phyloP scores from a whole-genome alignment of 2,888 invertebrate species.

The Meloe dianella region DNA sequence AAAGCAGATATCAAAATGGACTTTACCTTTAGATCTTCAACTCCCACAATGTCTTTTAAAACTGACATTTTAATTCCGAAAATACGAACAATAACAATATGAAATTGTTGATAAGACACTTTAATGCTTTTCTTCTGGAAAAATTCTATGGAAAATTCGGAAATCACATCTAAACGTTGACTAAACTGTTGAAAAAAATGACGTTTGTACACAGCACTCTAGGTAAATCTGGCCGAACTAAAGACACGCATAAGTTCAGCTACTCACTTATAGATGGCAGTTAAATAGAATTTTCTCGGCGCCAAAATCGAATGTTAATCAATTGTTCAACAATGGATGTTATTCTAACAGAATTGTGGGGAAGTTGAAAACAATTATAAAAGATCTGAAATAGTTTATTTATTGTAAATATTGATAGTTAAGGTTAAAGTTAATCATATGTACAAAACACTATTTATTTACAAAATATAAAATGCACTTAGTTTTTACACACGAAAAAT shows the following conservation, averaged over 20 bases:
- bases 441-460: conserved; percentile 60
- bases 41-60: conserved; percentile 79
- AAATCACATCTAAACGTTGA: background rate
- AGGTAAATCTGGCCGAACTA: too few relatives aligned
- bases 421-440: conserved; percentile 57
- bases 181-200: background rate
- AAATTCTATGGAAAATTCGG: conserved; percentile 1
- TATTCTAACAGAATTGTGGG: background rate
- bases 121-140: background rate
- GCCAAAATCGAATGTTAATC: background rate
- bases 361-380: conserved; percentile 13
- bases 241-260: background rate
- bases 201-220: background rate
- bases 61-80: conserved; percentile 67
- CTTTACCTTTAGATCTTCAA: conserved; percentile 82
- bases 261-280: background rate
- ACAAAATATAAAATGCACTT: conserved; percentile 57
- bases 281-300: background rate
- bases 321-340: background rate
- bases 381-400: conserved; percentile 54
- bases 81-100: background rate
- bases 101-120: background rate
- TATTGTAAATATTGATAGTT: conserved; percentile 58
- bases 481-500: conserved; percentile 49
- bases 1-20: conserved; percentile 18